Percentiles rank a stretch among this genome's conserved stretches.
Conservation (phyloP, 2,888 invertebrate species). For the Zhuqinia jingwanae region DNA sequence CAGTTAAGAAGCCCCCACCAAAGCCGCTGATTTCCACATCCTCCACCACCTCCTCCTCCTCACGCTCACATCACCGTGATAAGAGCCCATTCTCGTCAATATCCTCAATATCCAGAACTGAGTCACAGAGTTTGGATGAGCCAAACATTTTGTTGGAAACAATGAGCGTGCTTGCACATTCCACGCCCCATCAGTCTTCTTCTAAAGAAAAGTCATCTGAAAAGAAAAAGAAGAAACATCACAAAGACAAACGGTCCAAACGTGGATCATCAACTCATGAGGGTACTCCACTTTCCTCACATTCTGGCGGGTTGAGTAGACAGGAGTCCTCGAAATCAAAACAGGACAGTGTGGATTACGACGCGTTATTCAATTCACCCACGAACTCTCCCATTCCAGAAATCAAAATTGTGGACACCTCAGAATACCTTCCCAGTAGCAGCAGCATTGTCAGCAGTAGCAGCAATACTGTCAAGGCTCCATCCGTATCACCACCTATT, state of each 20-base stretch:
- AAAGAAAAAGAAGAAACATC: slow-evolving; percentile 92
- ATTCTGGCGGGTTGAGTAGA: slow-evolving; percentile 55
- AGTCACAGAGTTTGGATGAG: slow-evolving; percentile 39
- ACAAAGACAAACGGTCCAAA: slow-evolving; percentile 87
- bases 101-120: slow-evolving; percentile 8
- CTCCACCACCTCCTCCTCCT: slow-evolving; percentile 18
- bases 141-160: background rate
- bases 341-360: slow-evolving; percentile 74
- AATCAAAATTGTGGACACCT: slow-evolving; percentile 44
- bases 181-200: slow-evolving; percentile 26
- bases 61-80: slow-evolving; percentile 47
- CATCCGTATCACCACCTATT: slow-evolving; percentile 76
- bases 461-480: slow-evolving; percentile 40
- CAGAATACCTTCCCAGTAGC: background rate
- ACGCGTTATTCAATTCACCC: slow-evolving; percentile 77
- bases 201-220: slow-evolving; percentile 81
- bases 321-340: slow-evolving; percentile 63
- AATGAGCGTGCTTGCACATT: slow-evolving; percentile 11
- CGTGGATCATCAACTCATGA: slow-evolving; percentile 87
- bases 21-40: slow-evolving; percentile 48
- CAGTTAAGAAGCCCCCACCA: slow-evolving; percentile 49
- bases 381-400: slow-evolving; percentile 53
- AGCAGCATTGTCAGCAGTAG: background rate
- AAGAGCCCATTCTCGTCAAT: slow-evolving; percentile 58
- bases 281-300: slow-evolving; percentile 59